These are phyloP conservation scores for Noctua comes DNA, from an alignment of 2,888 invertebrate species.

Conservation along the genomic window DNA sequence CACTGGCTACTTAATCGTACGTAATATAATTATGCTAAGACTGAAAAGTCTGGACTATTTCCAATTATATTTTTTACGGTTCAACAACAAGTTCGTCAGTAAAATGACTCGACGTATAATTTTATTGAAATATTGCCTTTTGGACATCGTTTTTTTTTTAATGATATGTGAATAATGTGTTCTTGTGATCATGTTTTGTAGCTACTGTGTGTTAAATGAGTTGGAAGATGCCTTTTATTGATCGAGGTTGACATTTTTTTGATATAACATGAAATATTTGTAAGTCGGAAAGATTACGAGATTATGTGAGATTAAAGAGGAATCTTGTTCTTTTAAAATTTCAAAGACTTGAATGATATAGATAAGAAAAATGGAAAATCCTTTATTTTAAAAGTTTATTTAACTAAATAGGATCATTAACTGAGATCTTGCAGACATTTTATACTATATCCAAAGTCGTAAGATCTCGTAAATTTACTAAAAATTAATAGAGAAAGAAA, in stretches of 20 bases:
- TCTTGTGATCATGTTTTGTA: constrained; percentile 45
- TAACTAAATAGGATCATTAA: not conserved
- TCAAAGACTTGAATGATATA: not conserved
- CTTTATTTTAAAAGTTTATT: not conserved
- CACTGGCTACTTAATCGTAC: not conserved
- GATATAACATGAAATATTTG: not conserved
- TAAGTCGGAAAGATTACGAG: not conserved
- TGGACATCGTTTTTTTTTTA: constrained; percentile 73
- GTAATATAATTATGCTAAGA: not conserved
- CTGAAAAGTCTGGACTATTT: not conserved
- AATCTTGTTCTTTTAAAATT: not conserved
- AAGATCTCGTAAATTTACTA: not conserved
- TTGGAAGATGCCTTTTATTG: constrained; percentile 23
- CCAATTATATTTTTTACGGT: not conserved
- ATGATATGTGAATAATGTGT: constrained; percentile 50
- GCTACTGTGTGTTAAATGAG: not conserved
- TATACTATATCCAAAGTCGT: not conserved
- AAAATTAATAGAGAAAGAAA: no score
- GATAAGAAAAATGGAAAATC: not conserved
- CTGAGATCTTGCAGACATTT: not conserved
- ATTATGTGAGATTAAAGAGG: not conserved
- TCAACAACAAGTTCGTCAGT: not conserved
- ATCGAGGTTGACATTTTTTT: not conserved
- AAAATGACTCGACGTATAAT: constrained; percentile 21
- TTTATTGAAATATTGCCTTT: constrained; percentile 84